phyloP scores from a whole-genome alignment of 2,797 vertebrate genomes.

The Arrhamphus sclerolepis region DNA sequence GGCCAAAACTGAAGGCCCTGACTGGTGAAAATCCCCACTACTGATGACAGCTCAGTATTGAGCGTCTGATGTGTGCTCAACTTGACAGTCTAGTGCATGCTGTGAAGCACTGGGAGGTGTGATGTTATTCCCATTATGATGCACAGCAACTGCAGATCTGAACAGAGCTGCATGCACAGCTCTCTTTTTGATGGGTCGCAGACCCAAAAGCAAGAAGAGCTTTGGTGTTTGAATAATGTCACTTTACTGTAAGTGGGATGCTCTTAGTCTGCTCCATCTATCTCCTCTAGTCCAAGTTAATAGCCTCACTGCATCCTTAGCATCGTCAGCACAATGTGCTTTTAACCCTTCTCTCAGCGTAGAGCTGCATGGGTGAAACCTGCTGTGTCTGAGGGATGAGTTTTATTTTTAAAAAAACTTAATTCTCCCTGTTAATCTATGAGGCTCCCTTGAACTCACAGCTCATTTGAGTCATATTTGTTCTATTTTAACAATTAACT shows the following conservation, averaged over 20 bases:
- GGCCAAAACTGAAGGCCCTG: constrained; percentile 20
- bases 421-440: not conserved
- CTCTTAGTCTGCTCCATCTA: constrained; percentile 1
- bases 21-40: not conserved
- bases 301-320: constrained; percentile 31
- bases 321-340: constrained; percentile 53
- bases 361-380: constrained; percentile 3
- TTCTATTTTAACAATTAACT: not conserved
- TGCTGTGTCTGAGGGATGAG: not conserved
- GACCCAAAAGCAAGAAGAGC: not conserved
- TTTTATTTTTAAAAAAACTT: not conserved
- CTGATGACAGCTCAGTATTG: constrained; percentile 2
- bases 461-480: not conserved
- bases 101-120: constrained; percentile 3
- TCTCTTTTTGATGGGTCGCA: constrained; percentile 14
- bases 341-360: constrained; percentile 23
- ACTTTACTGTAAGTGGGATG: constrained; percentile 23
- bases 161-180: not conserved
- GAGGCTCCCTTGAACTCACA: not conserved
- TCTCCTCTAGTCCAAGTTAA: constrained; percentile 28
- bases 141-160: not conserved
- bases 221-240: constrained; percentile 17
- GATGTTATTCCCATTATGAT: constrained; percentile 17
- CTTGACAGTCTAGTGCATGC: constrained; percentile 3
- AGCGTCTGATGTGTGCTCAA: constrained; percentile 6